phyloP scores from a whole-genome alignment of 2,797 vertebrate species.

The Typhlichthys subterraneus region DNA sequence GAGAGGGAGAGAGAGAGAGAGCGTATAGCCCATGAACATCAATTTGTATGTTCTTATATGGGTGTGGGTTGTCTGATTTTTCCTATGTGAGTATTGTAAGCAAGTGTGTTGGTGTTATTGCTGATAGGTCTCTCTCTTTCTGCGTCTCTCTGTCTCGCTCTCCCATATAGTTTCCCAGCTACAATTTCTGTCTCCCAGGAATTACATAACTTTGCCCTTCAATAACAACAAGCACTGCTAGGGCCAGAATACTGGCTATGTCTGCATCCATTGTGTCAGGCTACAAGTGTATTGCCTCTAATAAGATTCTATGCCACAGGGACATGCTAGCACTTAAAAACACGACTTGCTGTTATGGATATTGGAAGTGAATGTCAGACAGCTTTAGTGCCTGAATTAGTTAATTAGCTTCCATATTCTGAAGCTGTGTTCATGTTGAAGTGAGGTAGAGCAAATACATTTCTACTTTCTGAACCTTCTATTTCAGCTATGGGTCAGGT shows the following conservation, averaged over 20 bases:
- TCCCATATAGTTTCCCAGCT: conserved; percentile 10
- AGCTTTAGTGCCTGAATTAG: neutral
- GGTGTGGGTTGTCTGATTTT: neutral
- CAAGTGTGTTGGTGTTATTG: neutral
- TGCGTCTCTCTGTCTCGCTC: neutral
- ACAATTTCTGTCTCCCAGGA: conserved; percentile 21
- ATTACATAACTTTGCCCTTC: conserved; percentile 34
- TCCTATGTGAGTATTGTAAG: neutral
- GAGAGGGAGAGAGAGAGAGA: too few species aligned
- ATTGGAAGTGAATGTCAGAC: conserved; percentile 18
- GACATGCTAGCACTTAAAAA: conserved; percentile 1
- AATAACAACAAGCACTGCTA: conserved; percentile 36
- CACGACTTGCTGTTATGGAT: conserved; percentile 4
- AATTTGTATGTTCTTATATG: conserved; percentile 3
- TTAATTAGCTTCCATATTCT: neutral
- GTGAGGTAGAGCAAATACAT: too few species aligned
- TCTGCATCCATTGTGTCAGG: conserved; percentile 12
- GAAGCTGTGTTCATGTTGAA: too few species aligned
- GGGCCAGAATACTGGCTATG: conserved; percentile 20
- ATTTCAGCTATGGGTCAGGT: too few species aligned
- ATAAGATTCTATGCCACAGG: conserved; percentile 27
- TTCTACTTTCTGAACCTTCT: too few species aligned
- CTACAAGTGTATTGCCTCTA: conserved; percentile 30
- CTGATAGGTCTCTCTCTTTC: neutral
- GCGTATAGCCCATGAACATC: neutral